phyloP scores from a whole-genome alignment of 2,888 invertebrate species.

The Cetonia aurata region DNA sequence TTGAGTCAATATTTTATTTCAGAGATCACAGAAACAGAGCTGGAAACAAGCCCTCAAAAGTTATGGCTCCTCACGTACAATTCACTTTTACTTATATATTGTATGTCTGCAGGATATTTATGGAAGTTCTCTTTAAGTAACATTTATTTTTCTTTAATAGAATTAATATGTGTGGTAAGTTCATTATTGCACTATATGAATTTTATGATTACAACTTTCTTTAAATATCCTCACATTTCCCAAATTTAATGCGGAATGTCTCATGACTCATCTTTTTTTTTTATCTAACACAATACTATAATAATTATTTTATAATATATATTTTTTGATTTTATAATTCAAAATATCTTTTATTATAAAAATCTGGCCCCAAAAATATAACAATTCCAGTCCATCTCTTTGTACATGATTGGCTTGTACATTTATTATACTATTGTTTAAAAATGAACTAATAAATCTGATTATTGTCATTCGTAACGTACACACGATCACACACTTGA shows the following conservation, averaged over 20 bases:
- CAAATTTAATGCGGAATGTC: slow-evolving; percentile 43
- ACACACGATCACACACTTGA: slow-evolving; percentile 41
- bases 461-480: slow-evolving; percentile 55
- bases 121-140: slow-evolving; percentile 2
- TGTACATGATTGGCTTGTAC: slow-evolving; percentile 45
- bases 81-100: slow-evolving; percentile 36
- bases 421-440: slow-evolving; percentile 29
- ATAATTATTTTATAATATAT: slow-evolving; percentile 40
- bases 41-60: slow-evolving; percentile 57
- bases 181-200: neutral
- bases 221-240: slow-evolving; percentile 17
- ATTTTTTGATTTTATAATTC: slow-evolving; percentile 46
- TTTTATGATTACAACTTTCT: neutral
- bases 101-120: slow-evolving; percentile 20
- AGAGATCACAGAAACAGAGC: slow-evolving; percentile 68
- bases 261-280: slow-evolving; percentile 35
- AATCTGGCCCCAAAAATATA: slow-evolving; percentile 51
- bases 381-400: slow-evolving; percentile 62
- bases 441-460: slow-evolving; percentile 34
- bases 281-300: slow-evolving; percentile 15
- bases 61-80: slow-evolving; percentile 47
- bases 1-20: slow-evolving; percentile 60
- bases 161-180: neutral
- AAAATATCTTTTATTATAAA: slow-evolving; percentile 52
- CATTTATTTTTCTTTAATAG: neutral